Evolutionary conservation across 2,797 vertebrate species (phyloP), one percentile per base, ranked within the genome.

Genomic region (Liparis tanakae): DNA sequence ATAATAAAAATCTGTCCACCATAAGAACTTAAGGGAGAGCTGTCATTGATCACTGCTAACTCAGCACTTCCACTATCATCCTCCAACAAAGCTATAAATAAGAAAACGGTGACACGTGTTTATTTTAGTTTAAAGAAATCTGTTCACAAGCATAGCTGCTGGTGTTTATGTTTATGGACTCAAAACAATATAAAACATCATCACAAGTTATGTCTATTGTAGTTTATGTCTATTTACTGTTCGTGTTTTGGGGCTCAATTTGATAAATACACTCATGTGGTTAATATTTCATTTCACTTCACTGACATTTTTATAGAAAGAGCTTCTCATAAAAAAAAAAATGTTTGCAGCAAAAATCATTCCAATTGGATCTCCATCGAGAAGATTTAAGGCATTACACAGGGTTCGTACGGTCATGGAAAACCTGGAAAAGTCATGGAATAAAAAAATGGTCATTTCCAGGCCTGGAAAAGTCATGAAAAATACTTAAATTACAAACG

Each of bases 11-110:
- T 55, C 36, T 34, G 22, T 55, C 50, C 14, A 61, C 54, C 18
- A 12, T 83, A 46, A 54, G 30, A 64, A 25, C 50, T 55, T 30
- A 5, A 39, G 46, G 63, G 46, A 61, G 5, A 56, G 54, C 36
- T 58, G 37, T 59, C 58, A 75, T 48, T 67, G 54, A 78, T 78
- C 43, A 50, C 22, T 61, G 36, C 33, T 63, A 58, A 74, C 20
- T 17, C 25, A 5, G 34, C 33, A 12, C 59, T 30, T 30, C 12
- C 30, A 30, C 44, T 48, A 25, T 64, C 39, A 37, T 55, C 53
- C 25, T 58, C 43, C 34, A 66, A 70, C 54, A 60, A 25, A 65
- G 7, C 34, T n/a, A 20, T 39, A 10, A 43, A 22, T 18, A 69
- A 66, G 9, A 53, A 65, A 53, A n/a, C 22, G 1, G 39, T 14